These are phyloP conservation scores for Eucidaris tribuloides DNA, from an alignment of 35 echinoderm and acorn worm species.

Conservation along the genomic window DNA sequence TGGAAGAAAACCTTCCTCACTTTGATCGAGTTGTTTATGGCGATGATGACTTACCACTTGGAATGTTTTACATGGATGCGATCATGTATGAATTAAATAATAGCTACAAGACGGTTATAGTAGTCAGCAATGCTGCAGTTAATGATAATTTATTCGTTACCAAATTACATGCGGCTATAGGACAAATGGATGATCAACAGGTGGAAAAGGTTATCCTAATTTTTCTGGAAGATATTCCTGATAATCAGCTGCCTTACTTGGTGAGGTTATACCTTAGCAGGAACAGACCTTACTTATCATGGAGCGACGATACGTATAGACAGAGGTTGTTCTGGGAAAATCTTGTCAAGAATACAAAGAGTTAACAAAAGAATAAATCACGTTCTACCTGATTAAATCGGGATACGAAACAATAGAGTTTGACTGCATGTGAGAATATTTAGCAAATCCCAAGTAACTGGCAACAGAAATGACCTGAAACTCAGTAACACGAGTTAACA, in stretches of 20 bases:
- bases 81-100: neutral
- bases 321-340: neutral
- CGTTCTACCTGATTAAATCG: too few species aligned
- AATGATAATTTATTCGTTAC: neutral
- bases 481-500: too few species aligned
- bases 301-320: neutral
- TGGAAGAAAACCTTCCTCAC: neutral
- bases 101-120: neutral
- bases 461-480: too few species aligned
- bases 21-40: neutral
- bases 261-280: neutral
- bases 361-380: neutral
- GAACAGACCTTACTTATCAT: neutral
- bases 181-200: neutral
- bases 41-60: neutral
- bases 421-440: too few species aligned
- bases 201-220: neutral
- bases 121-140: neutral
- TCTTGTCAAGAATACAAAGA: neutral
- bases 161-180: neutral
- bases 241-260: neutral
- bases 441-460: too few species aligned
- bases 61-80: constrained; percentile 17
- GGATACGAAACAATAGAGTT: too few species aligned
- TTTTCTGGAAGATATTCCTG: neutral